A percentile compares a stretch with the other conserved stretches of the same genome.
These are phyloP conservation scores for Bubo bubo DNA, from an alignment of 2,113 vertebrate species.

Conservation along the genomic window DNA sequence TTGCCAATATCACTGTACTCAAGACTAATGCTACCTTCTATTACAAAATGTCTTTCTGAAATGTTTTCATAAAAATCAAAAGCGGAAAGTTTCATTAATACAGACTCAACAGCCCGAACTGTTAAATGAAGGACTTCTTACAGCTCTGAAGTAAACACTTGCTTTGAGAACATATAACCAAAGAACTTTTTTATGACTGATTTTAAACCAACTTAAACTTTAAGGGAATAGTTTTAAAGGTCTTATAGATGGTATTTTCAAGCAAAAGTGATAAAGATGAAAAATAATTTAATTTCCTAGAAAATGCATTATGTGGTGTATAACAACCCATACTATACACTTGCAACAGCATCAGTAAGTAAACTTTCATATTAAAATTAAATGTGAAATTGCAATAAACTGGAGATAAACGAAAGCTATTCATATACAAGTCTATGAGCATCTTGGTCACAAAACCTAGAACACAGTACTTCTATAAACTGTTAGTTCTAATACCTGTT, in stretches of 20 bases:
- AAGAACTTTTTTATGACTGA: background rate
- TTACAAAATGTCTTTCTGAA: background rate
- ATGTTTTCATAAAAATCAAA: background rate
- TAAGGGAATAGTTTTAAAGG: background rate
- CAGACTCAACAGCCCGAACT: background rate
- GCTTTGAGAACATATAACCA: background rate
- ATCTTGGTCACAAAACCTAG: background rate
- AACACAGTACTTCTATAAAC: background rate
- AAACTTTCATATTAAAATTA: background rate
- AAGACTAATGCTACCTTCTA: background rate
- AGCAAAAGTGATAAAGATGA: background rate
- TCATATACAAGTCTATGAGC: background rate
- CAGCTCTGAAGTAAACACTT: background rate
- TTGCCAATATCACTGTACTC: background rate
- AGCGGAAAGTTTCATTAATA: background rate
- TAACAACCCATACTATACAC: background rate
- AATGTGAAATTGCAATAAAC: background rate
- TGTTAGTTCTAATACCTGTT: background rate
- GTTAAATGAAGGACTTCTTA: background rate
- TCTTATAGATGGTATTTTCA: background rate
- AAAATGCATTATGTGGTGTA: background rate
- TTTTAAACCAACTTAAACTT: background rate
- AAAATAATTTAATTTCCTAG: background rate
- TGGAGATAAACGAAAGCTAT: background rate
- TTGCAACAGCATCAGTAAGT: background rate